Percentiles rank a stretch among this genome's conserved stretches.
These are phyloP conservation scores for Grus americana DNA, from an alignment of 2,113 vertebrate species.

Conservation along the genomic window DNA sequence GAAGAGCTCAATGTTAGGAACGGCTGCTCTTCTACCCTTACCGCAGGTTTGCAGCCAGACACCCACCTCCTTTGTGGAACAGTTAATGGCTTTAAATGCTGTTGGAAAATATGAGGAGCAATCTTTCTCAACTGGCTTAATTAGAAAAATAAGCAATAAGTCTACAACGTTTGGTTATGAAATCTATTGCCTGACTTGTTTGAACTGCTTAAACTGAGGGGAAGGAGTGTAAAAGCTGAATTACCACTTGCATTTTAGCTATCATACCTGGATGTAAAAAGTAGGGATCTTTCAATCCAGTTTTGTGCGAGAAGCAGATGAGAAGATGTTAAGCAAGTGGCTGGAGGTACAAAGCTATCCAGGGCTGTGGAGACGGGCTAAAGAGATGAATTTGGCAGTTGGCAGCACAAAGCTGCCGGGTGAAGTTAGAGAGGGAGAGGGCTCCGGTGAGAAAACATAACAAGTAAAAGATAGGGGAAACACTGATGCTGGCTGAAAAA, in stretches of 20 bases:
- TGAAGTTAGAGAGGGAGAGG: not conserved
- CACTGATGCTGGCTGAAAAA: not conserved
- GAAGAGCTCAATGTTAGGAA: not conserved
- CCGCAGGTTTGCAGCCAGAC: not conserved
- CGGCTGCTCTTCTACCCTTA: not conserved
- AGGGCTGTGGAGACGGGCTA: not conserved
- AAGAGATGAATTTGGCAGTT: not conserved
- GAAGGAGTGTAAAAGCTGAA: not conserved
- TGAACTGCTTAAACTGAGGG: not conserved
- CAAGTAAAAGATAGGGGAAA: not conserved
- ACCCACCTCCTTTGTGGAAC: not conserved
- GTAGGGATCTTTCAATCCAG: not conserved
- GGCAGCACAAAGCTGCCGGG: not conserved
- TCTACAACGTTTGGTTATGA: not conserved
- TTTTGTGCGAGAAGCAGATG: not conserved
- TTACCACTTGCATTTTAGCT: not conserved
- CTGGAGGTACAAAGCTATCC: not conserved
- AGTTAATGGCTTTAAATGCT: not conserved
- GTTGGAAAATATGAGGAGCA: not conserved
- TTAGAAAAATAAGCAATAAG: not conserved
- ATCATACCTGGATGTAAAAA: not conserved
- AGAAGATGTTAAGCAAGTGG: not conserved
- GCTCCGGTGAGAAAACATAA: not conserved
- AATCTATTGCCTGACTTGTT: not conserved
- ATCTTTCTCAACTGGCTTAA: not conserved